These are phyloP conservation scores for Pseudopleuronectes americanus DNA, from an alignment of 2,797 vertebrate species.

Conservation along the genomic window DNA sequence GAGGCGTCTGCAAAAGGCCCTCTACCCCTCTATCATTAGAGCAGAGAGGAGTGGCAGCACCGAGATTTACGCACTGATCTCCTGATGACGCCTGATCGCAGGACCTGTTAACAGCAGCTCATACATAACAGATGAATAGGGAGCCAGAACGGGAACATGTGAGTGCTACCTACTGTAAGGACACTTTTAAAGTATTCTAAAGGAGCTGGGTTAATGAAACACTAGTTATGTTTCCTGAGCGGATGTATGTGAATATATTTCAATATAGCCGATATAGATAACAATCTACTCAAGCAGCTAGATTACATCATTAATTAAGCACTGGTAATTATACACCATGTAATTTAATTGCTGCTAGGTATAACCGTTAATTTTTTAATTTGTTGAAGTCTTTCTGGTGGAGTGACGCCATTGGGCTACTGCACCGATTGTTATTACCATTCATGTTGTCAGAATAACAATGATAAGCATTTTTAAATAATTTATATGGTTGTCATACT, in stretches of 20 bases:
- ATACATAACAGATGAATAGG: conserved; percentile 61
- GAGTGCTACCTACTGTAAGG: conserved; percentile 32
- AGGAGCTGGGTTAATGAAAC: conserved; percentile 17
- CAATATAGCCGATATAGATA: neutral
- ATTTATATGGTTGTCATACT: too few species aligned
- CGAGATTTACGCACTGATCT: conserved; percentile 60
- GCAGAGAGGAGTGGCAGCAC: conserved; percentile 49
- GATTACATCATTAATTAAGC: neutral
- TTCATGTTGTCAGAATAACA: too few species aligned
- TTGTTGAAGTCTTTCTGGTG: neutral
- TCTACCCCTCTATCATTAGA: conserved; percentile 59
- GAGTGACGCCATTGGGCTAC: neutral
- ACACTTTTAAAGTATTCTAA: conserved; percentile 27
- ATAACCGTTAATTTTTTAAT: neutral
- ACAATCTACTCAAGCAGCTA: neutral
- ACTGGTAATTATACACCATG: neutral
- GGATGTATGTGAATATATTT: neutral
- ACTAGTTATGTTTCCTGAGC: too few species aligned
- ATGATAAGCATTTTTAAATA: too few species aligned
- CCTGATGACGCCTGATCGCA: conserved; percentile 44
- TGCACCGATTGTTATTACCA: too few species aligned
- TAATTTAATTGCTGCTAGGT: conserved; percentile 11
- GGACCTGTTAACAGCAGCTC: conserved; percentile 61
- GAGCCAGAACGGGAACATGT: conserved; percentile 21
- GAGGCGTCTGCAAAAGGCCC: conserved; percentile 47